These are phyloP conservation scores for Conistra vaccinii DNA, from an alignment of 2,888 invertebrate genomes.

Conservation along the genomic window DNA sequence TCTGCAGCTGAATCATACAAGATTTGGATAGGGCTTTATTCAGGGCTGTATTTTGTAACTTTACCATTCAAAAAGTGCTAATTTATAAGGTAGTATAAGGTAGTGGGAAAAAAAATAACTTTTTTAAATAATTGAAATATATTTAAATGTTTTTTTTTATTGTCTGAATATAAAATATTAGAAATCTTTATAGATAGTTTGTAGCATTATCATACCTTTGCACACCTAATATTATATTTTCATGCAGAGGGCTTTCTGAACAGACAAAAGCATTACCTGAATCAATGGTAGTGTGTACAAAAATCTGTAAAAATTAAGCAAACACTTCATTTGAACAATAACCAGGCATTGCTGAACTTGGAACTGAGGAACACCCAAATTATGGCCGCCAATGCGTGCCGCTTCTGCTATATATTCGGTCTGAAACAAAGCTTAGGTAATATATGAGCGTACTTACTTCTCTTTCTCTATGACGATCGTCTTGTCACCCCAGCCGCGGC, in stretches of 20 bases:
- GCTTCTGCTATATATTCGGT: not conserved
- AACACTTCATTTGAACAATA: not conserved
- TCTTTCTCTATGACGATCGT: constrained; percentile 97
- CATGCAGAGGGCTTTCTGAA: too few species aligned
- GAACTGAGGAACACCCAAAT: not conserved
- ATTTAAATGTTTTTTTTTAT: too few species aligned
- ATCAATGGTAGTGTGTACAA: not conserved
- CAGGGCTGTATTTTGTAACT: not conserved
- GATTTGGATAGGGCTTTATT: not conserved
- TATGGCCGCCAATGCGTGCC: not conserved
- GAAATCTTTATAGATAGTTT: too few species aligned
- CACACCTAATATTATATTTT: too few species aligned
- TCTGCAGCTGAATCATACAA: not conserved
- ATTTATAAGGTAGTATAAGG: too few species aligned
- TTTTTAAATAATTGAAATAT: too few species aligned
- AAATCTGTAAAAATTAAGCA: not conserved
- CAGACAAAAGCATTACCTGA: too few species aligned
- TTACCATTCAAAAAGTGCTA: not conserved
- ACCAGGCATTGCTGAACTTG: not conserved
- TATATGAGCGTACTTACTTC: constrained; percentile 87
- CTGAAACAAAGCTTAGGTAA: constrained; percentile 11
- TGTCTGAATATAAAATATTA: too few species aligned
- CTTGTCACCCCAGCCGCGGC: constrained; percentile 95
- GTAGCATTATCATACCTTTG: too few species aligned
- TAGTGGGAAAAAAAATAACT: too few species aligned